Evolutionary conservation across 2,888 invertebrate species (phyloP).

Genomic region (Cremastobaeus sp.): DNA sequence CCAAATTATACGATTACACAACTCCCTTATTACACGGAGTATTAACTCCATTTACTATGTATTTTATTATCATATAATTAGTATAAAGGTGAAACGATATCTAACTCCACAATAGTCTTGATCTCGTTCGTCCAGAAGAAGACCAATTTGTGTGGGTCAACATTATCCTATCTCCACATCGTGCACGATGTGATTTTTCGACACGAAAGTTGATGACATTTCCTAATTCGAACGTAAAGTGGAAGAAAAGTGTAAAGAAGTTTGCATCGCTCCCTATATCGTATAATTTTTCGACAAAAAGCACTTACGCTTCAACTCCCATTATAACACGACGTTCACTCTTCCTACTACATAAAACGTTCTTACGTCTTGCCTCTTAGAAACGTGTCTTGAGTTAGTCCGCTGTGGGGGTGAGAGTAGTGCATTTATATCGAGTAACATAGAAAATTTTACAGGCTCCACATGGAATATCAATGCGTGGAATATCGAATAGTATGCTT

Average conservation of each 20-base stretch:
- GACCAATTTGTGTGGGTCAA: too few relatives aligned
- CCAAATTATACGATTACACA: too few relatives aligned
- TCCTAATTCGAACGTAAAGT: constrained; percentile 74
- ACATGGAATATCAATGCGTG: constrained; percentile 61
- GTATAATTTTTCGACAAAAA: constrained; percentile 77
- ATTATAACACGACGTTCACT: constrained; percentile 61
- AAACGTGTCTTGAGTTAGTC: constrained; percentile 70
- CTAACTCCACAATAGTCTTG: too few relatives aligned
- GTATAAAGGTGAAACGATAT: too few relatives aligned
- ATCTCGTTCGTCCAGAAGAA: too few relatives aligned
- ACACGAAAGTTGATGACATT: constrained; percentile 76
- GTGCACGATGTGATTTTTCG: constrained; percentile 62
- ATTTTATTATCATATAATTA: too few relatives aligned
- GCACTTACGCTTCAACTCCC: constrained; percentile 72
- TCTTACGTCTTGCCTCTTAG: constrained; percentile 64
- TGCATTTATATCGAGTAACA: constrained; percentile 74
- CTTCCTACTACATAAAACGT: constrained; percentile 57
- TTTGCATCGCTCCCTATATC: constrained; percentile 71
- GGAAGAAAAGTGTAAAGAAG: constrained; percentile 65
- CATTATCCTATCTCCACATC: constrained; percentile 43
- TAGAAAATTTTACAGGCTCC: constrained; percentile 66
- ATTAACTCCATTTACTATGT: too few relatives aligned
- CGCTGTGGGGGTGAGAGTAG: constrained; percentile 68
- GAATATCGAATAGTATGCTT: constrained; percentile 57
- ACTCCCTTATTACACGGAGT: too few relatives aligned